Evolutionary conservation across 2,888 invertebrate species (phyloP).

Genomic region (Beris chalybata): DNA sequence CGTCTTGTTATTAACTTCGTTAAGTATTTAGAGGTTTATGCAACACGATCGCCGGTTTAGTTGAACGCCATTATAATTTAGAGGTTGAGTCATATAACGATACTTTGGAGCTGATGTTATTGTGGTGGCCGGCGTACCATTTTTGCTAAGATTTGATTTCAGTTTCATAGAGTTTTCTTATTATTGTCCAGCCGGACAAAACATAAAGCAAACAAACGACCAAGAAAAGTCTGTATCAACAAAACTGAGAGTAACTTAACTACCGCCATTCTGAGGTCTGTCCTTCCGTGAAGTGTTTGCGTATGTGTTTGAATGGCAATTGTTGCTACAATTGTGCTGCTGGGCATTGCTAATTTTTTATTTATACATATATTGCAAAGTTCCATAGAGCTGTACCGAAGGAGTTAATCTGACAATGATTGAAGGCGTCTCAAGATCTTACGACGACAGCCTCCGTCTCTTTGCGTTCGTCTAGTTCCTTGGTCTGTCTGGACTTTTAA

Average conservation of each 20-base stretch:
- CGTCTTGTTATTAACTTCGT: too few species aligned
- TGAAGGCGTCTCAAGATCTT: slow-evolving; percentile 13
- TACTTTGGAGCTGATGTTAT: neutral
- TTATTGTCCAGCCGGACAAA: neutral
- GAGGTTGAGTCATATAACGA: neutral
- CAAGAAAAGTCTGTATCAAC: neutral
- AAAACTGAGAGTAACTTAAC: neutral
- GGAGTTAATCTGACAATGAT: slow-evolving; percentile 23
- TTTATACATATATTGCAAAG: slow-evolving; percentile 1
- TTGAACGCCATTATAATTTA: slow-evolving; percentile 13
- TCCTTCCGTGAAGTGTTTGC: slow-evolving; percentile 10
- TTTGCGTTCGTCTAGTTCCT: neutral
- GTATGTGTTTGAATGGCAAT: neutral
- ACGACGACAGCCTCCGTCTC: slow-evolving; percentile 12
- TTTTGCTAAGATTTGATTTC: slow-evolving; percentile 2
- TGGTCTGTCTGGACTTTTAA: slow-evolving; percentile 16
- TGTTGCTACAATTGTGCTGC: slow-evolving; percentile 1
- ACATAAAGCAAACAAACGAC: neutral
- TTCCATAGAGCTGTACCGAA: neutral
- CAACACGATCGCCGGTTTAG: neutral
- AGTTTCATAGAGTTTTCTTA: neutral
- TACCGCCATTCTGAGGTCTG: slow-evolving; percentile 4
- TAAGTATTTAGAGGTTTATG: too few species aligned
- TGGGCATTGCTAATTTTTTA: neutral
- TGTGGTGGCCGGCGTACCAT: neutral